A percentile compares a stretch with the other conserved stretches of the same genome.
Evolutionary conservation across 1,140 invertebrate species (phyloP).

Genomic region (Nixonia krombeini): DNA sequence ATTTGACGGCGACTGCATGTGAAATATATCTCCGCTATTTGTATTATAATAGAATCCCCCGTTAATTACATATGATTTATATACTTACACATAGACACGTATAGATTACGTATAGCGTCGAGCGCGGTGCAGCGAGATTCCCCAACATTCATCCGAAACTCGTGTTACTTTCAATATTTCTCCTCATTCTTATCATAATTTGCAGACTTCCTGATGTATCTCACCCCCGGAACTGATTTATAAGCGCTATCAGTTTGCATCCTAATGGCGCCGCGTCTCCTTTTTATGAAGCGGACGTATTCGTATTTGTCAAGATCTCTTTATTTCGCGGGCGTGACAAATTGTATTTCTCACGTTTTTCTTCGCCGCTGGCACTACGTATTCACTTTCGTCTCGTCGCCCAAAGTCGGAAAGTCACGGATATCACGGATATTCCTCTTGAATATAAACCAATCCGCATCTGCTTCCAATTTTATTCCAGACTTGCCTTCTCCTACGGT

Average conservation of each 20-base stretch:
- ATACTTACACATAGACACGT: too few species aligned
- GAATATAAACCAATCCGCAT: conserved; percentile 34
- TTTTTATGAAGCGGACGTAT: conserved; percentile 13
- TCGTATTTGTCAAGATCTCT: conserved; percentile 14
- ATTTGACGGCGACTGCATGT: too few species aligned
- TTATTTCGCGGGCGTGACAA: conserved; percentile 15
- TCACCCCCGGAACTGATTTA: conserved; percentile 7
- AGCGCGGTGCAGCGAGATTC: too few species aligned
- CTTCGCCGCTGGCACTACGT: conserved; percentile 1
- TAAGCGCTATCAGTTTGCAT: conserved; percentile 16
- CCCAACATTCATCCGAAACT: too few species aligned
- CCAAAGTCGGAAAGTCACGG: conserved; percentile 12
- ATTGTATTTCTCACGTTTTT: conserved; percentile 19
- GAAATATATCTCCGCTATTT: too few species aligned
- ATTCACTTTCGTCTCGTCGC: conserved; percentile 18
- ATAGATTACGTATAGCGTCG: too few species aligned
- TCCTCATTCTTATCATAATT: not conserved
- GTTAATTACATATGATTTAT: too few species aligned
- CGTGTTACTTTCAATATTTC: too few species aligned
- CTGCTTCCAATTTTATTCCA: conserved; percentile 27
- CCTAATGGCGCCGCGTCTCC: conserved; percentile 7
- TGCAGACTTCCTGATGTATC: conserved; percentile 1
- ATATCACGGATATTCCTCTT: conserved; percentile 22
- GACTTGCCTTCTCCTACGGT: conserved; percentile 14
- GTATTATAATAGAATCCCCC: too few species aligned